Evolutionary conservation across 2,888 invertebrate species (phyloP).

Genomic region (Magallana nippona): DNA sequence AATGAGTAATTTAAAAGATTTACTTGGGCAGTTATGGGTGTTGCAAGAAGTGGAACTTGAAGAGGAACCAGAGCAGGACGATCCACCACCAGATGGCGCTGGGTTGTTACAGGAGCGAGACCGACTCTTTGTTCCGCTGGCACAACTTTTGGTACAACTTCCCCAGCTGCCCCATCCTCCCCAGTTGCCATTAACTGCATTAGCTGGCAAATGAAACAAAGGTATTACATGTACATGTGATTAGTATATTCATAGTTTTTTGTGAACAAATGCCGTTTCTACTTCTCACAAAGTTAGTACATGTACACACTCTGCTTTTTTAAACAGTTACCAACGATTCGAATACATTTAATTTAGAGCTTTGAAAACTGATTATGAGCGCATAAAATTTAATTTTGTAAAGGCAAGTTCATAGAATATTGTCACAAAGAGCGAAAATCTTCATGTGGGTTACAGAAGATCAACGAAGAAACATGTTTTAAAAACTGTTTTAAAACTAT

Average conservation of each 20-base stretch:
- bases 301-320: too few species aligned
- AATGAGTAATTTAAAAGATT: background rate
- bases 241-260: too few species aligned
- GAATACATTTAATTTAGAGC: background rate
- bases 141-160: conserved; percentile 34
- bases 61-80: conserved; percentile 1
- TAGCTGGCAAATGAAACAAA: background rate
- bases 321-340: background rate
- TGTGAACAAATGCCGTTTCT: too few species aligned
- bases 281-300: too few species aligned
- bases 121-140: conserved; percentile 33
- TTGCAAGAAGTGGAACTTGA: conserved; percentile 20
- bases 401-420: too few species aligned
- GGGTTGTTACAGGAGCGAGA: conserved; percentile 41
- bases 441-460: too few species aligned
- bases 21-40: conserved; percentile 38
- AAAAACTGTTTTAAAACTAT: too few species aligned
- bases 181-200: conserved; percentile 36
- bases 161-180: conserved; percentile 32
- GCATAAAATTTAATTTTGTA: too few species aligned
- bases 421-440: too few species aligned
- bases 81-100: conserved; percentile 24
- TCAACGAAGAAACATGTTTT: too few species aligned
- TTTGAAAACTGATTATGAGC: background rate
- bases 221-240: background rate